These are phyloP conservation scores for Dicaeum eximium DNA, from an alignment of 2,113 vertebrate species.

Conservation along the genomic window DNA sequence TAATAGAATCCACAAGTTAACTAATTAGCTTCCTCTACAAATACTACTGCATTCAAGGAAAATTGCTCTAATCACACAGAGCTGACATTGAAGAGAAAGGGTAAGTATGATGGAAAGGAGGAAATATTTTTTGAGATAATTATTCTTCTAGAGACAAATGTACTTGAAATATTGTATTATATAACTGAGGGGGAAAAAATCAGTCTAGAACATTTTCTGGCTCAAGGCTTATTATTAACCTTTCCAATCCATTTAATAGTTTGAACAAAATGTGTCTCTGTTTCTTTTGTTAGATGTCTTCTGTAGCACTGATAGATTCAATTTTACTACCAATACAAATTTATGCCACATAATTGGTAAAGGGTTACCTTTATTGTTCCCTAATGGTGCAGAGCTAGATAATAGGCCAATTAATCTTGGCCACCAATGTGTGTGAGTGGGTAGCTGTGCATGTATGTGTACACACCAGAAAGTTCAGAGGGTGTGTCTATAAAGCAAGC, in stretches of 20 bases:
- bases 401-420: not conserved
- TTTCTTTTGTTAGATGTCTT: not conserved
- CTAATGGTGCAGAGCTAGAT: not conserved
- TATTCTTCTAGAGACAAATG: not conserved
- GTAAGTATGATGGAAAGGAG: not conserved
- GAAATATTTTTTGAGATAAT: not conserved
- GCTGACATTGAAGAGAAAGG: not conserved
- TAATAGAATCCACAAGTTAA: not conserved
- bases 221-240: not conserved
- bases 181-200: fast-evolving
- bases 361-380: not conserved
- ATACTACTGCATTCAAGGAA: not conserved
- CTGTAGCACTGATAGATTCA: not conserved
- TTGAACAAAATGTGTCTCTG: not conserved
- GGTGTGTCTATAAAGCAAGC: not conserved
- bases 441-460: fast-evolving
- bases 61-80: not conserved
- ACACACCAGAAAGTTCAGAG: not conserved
- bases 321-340: not conserved
- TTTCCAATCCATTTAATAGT: not conserved
- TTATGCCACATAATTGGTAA: not conserved
- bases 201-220: not conserved
- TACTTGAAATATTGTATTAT: not conserved
- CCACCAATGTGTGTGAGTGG: not conserved
- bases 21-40: not conserved